A percentile compares a stretch with the other conserved stretches of the same genome.
phyloP scores from a whole-genome alignment of 2,888 invertebrate species.

The Cordilura impudica region DNA sequence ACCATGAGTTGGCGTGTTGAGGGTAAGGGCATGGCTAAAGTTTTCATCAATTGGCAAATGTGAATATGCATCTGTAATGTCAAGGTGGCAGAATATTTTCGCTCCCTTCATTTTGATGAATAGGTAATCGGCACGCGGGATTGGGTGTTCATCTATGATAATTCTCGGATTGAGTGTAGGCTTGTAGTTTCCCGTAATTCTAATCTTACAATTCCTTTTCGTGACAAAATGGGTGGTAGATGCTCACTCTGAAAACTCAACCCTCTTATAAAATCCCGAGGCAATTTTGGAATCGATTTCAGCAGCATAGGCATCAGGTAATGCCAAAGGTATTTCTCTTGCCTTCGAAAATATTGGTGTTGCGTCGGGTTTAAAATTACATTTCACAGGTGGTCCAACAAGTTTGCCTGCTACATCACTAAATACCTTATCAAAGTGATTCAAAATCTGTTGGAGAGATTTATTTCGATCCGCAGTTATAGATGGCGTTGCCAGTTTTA shows the following conservation, averaged over 20 bases:
- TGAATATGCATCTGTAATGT: slow-evolving; percentile 31
- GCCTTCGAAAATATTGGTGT: slow-evolving; percentile 35
- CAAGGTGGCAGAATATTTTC: slow-evolving; percentile 20
- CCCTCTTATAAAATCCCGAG: slow-evolving; percentile 29
- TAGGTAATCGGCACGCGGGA: slow-evolving; percentile 25
- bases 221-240: slow-evolving; percentile 46
- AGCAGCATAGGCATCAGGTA: slow-evolving; percentile 25
- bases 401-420: neutral
- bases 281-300: slow-evolving; percentile 40
- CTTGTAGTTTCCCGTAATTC: slow-evolving; percentile 48
- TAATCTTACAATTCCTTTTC: slow-evolving; percentile 39
- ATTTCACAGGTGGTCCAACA: slow-evolving; percentile 2
- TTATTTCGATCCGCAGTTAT: too few relatives aligned
- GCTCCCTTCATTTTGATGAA: slow-evolving; percentile 28
- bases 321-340: slow-evolving; percentile 22
- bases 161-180: slow-evolving; percentile 50
- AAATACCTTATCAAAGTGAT: neutral
- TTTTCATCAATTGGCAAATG: slow-evolving; percentile 25
- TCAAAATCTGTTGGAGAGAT: neutral
- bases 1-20: slow-evolving; percentile 40
- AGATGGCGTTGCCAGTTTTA: neutral
- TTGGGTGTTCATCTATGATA: slow-evolving; percentile 30
- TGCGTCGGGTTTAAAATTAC: slow-evolving; percentile 1
- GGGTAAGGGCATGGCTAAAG: slow-evolving; percentile 14
- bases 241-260: slow-evolving; percentile 44